Conservation (phyloP, 2,113 vertebrate genomes). For the Epinephelus cyanopodus region DNA sequence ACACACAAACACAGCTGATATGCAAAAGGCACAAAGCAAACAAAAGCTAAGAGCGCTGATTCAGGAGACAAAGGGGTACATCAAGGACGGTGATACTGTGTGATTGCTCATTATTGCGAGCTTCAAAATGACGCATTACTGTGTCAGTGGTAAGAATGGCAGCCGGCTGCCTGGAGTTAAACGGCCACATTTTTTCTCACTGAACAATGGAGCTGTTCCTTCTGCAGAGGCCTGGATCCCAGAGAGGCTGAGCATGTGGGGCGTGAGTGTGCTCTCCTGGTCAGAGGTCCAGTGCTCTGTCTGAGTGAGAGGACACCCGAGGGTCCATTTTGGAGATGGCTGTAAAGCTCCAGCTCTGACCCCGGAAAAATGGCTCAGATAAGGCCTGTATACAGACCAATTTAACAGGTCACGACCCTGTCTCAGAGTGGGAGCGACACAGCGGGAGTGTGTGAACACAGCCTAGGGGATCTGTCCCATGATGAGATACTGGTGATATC, state of each 20-base stretch:
- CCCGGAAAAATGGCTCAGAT: slow-evolving; percentile 68
- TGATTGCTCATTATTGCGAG: slow-evolving; percentile 74
- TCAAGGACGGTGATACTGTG: slow-evolving; percentile 61
- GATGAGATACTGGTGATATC: slow-evolving; percentile 74
- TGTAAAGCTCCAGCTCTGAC: slow-evolving; percentile 63
- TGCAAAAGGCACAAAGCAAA: slow-evolving; percentile 68
- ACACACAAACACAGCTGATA: slow-evolving; percentile 49
- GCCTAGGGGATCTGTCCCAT: slow-evolving; percentile 70
- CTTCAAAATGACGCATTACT: slow-evolving; percentile 72
- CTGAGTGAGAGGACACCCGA: slow-evolving; percentile 54
- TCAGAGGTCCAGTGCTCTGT: slow-evolving; percentile 53
- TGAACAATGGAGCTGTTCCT: slow-evolving; percentile 30
- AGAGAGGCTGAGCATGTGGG: slow-evolving; percentile 32
- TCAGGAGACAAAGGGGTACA: slow-evolving; percentile 68
- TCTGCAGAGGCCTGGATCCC: slow-evolving; percentile 24
- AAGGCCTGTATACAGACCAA: slow-evolving; percentile 64
- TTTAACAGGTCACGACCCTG: slow-evolving; percentile 78
- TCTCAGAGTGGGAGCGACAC: slow-evolving; percentile 66
- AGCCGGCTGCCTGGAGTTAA: slow-evolving; percentile 48
- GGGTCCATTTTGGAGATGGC: slow-evolving; percentile 69
- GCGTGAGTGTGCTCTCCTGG: slow-evolving; percentile 28
- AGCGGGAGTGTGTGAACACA: slow-evolving; percentile 67
- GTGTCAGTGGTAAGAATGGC: slow-evolving; percentile 48
- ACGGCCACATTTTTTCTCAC: slow-evolving; percentile 25
- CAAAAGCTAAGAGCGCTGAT: slow-evolving; percentile 65